A percentile compares a stretch with the other conserved stretches of the same genome.
Conservation (phyloP, 2,888 invertebrate genomes). For the Cyaniris semiargus region DNA sequence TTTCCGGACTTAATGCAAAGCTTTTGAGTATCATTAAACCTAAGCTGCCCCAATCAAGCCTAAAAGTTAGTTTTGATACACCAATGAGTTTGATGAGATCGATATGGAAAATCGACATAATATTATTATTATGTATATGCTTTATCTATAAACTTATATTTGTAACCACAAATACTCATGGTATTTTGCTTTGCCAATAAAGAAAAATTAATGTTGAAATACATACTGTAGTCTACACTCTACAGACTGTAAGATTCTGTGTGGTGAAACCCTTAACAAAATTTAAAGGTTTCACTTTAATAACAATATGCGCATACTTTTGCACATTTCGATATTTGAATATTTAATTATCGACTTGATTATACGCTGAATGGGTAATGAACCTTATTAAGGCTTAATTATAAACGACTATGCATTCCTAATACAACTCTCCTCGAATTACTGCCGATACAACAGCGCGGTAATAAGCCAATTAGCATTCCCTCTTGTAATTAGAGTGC, state of each 20-base stretch:
- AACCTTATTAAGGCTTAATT: conserved; percentile 71
- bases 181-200: too few species aligned
- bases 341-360: not conserved
- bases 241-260: not conserved
- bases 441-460: conserved; percentile 58
- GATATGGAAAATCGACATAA: too few species aligned
- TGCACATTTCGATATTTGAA: not conserved
- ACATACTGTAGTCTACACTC: too few species aligned
- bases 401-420: conserved; percentile 68
- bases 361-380: conserved; percentile 51
- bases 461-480: conserved; percentile 54
- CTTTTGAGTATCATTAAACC: too few species aligned
- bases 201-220: too few species aligned
- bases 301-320: not conserved
- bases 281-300: not conserved
- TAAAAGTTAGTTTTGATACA: too few species aligned
- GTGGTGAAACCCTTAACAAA: not conserved
- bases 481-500: conserved; percentile 67
- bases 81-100: too few species aligned
- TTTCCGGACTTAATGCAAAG: not conserved
- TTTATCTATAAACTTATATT: too few species aligned
- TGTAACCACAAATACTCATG: too few species aligned
- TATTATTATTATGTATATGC: too few species aligned
- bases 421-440: conserved; percentile 60
- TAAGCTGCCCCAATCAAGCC: too few species aligned